Conservation (phyloP, 1,140 invertebrate species). For the Cyclina sinensis region DNA sequence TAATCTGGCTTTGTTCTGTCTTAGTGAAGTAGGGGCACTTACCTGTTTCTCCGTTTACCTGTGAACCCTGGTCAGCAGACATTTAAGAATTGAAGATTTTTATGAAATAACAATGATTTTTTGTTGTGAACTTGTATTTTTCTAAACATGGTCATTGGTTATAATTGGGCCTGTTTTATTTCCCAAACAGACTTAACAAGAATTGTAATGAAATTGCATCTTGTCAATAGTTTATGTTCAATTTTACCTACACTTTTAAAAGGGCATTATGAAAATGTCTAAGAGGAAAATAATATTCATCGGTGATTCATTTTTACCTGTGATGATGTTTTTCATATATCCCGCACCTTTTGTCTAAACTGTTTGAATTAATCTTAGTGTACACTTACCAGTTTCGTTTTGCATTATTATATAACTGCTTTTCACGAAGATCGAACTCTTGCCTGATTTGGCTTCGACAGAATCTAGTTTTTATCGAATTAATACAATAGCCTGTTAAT, state of each 20-base stretch:
- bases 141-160: no score
- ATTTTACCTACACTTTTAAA: no score
- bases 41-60: constrained; percentile 67
- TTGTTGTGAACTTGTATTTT: no score
- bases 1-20: constrained; percentile 56
- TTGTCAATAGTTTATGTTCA: no score
- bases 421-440: constrained; percentile 79
- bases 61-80: neutral
- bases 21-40: constrained; percentile 81
- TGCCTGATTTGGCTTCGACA: constrained; percentile 79
- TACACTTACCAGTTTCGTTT: constrained; percentile 82
- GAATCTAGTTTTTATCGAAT: constrained; percentile 84
- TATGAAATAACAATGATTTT: no score
- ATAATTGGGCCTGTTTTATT: no score
- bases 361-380: constrained; percentile 66
- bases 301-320: neutral
- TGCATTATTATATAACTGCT: constrained; percentile 75
- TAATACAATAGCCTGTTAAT: constrained; percentile 85
- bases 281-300: no score
- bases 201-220: no score
- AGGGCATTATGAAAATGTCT: no score
- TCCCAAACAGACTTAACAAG: no score
- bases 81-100: no score
- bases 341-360: neutral
- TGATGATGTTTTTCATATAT: neutral